Percentiles rank a stretch among this genome's conserved stretches.
These are phyloP conservation scores for Drosophila suzukii DNA, from an alignment of 1,140 invertebrate genomes.

Conservation along the genomic window DNA sequence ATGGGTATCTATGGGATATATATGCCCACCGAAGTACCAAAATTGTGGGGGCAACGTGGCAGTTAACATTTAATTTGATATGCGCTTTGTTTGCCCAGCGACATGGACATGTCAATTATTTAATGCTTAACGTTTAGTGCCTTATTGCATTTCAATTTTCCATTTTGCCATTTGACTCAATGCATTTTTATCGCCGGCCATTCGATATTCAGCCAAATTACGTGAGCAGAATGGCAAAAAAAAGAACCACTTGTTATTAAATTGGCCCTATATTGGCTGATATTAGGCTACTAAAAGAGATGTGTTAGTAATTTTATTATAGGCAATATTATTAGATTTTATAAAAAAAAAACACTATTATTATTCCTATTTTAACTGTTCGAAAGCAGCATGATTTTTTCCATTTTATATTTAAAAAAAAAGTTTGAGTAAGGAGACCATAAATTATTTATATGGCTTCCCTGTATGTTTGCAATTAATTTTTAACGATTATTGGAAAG, in stretches of 20 bases:
- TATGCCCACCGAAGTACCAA: no score
- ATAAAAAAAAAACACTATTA: neutral
- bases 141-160: conserved; percentile 68
- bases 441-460: neutral
- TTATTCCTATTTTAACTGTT: neutral
- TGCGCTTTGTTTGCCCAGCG: conserved; percentile 65
- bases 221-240: conserved; percentile 35
- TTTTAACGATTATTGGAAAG: conserved; percentile 6
- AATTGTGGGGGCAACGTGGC: neutral
- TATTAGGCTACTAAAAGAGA: conserved; percentile 5
- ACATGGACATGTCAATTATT: conserved; percentile 74
- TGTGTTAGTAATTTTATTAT: neutral
- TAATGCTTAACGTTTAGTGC: conserved; percentile 66
- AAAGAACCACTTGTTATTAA: conserved; percentile 4
- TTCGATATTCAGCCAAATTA: conserved; percentile 28
- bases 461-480: conserved; percentile 5
- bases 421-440: neutral
- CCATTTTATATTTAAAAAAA: neutral
- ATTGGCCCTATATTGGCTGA: conserved; percentile 17
- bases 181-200: conserved; percentile 47
- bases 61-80: conserved; percentile 59
- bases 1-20: neutral
- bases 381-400: neutral
- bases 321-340: neutral
- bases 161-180: conserved; percentile 49